These are phyloP conservation scores for Acanthosepion lycidas DNA, from an alignment of 2,888 invertebrate species.

Conservation along the genomic window DNA sequence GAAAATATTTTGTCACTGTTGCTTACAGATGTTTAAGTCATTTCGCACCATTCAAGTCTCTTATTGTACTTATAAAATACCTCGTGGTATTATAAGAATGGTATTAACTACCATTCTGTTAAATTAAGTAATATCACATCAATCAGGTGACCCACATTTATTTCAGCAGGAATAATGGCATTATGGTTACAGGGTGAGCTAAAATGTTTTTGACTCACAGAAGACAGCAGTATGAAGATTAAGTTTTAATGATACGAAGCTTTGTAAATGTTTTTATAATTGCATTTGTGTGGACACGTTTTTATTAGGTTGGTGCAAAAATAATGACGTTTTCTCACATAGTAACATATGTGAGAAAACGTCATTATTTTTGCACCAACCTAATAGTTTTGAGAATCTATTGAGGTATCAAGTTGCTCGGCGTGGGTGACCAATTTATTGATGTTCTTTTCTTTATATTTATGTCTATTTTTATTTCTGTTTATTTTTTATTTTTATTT, in stretches of 20 bases:
- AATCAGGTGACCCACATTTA: background rate
- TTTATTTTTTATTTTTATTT: no score
- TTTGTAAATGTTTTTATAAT: conserved; percentile 2
- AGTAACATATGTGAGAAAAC: no score
- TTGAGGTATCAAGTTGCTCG: background rate
- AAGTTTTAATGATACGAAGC: background rate
- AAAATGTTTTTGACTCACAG: background rate
- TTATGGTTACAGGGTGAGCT: background rate
- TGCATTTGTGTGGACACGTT: no score
- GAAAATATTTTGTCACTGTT: background rate
- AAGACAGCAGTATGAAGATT: background rate
- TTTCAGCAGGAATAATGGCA: background rate
- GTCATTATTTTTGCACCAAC: no score
- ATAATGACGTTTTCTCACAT: no score
- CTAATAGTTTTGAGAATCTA: background rate
- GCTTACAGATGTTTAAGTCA: background rate
- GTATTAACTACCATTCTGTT: background rate
- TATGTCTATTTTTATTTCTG: no score
- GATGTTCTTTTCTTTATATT: no score
- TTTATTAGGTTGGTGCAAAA: no score
- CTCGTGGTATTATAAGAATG: background rate
- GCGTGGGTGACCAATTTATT: background rate
- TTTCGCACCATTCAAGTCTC: background rate
- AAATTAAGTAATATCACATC: background rate
- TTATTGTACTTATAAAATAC: no score